phyloP scores from a whole-genome alignment of 1,140 invertebrate genomes.

The Lutraria rhynchaena region DNA sequence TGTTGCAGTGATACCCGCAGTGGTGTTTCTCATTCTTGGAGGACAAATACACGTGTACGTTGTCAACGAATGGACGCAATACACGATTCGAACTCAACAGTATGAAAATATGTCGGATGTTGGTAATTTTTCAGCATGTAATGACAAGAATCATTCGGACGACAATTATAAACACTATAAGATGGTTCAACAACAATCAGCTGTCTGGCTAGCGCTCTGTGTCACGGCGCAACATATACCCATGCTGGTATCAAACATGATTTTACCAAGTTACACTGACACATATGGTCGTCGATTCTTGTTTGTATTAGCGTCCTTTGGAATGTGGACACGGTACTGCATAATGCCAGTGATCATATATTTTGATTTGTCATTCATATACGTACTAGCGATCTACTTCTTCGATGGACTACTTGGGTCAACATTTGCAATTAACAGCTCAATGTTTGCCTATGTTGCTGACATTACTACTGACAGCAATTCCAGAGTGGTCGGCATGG shows the following conservation, averaged over 20 bases:
- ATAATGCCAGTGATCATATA: constrained; percentile 16
- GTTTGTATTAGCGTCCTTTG: constrained; percentile 26
- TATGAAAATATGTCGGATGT: constrained; percentile 11
- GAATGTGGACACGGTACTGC: not conserved
- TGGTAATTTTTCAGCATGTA: constrained; percentile 17
- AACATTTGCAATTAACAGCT: not conserved
- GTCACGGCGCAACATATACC: constrained; percentile 5
- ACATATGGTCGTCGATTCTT: constrained; percentile 20
- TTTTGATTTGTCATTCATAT: constrained; percentile 5
- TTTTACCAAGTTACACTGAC: constrained; percentile 13
- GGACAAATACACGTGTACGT: constrained; percentile 16
- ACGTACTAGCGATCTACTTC: not conserved
- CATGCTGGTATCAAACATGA: constrained; percentile 1
- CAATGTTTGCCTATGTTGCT: constrained; percentile 16
- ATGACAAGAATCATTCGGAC: constrained; percentile 8
- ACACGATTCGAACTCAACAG: not conserved
- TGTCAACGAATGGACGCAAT: constrained; percentile 39
- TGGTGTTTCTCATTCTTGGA: not conserved
- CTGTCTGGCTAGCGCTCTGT: constrained; percentile 6
- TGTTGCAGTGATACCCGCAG: constrained; percentile 7
- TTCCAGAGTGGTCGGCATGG: not conserved
- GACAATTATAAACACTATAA: constrained; percentile 15
- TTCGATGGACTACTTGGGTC: not conserved
- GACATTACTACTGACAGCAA: constrained; percentile 24
- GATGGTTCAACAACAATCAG: constrained; percentile 21